Evolutionary conservation across 92 coral and sea anemone genomes (phyloP).

Genomic region (Siderastrea radians): DNA sequence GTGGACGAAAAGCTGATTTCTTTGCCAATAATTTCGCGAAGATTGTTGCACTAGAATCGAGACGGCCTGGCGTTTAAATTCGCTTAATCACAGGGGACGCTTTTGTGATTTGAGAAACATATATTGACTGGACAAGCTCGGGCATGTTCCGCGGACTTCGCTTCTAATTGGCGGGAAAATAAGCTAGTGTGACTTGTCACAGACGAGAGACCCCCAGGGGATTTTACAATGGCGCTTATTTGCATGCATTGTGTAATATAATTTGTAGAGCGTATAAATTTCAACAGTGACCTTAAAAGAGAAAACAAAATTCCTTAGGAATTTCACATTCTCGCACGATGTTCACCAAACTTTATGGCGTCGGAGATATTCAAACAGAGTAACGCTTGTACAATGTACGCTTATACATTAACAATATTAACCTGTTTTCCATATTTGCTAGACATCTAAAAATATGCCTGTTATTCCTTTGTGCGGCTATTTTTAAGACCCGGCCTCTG

Average conservation of each 20-base stretch:
- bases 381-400: background rate
- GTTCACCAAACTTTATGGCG: background rate
- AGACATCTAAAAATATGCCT: background rate
- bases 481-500: background rate
- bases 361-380: background rate
- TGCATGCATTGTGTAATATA: background rate
- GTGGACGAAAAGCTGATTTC: background rate
- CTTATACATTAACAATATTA: background rate
- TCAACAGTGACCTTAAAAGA: background rate
- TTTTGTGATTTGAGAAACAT: background rate
- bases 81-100: background rate
- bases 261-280: background rate
- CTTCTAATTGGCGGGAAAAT: constrained; percentile 31
- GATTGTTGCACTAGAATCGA: no score
- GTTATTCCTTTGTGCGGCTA: background rate
- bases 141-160: constrained; percentile 7
- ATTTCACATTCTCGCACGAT: constrained; percentile 18
- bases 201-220: constrained; percentile 23
- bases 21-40: background rate
- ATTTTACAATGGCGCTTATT: constrained; percentile 3
- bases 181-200: background rate
- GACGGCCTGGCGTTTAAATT: background rate
- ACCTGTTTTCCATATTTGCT: background rate
- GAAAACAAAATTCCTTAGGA: constrained; percentile 36
- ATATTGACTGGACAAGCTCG: constrained; percentile 40